Percentiles rank a stretch among this genome's conserved stretches.
Evolutionary conservation across 1,140 invertebrate genomes (phyloP).

Genomic region (Drosophila navojoa): DNA sequence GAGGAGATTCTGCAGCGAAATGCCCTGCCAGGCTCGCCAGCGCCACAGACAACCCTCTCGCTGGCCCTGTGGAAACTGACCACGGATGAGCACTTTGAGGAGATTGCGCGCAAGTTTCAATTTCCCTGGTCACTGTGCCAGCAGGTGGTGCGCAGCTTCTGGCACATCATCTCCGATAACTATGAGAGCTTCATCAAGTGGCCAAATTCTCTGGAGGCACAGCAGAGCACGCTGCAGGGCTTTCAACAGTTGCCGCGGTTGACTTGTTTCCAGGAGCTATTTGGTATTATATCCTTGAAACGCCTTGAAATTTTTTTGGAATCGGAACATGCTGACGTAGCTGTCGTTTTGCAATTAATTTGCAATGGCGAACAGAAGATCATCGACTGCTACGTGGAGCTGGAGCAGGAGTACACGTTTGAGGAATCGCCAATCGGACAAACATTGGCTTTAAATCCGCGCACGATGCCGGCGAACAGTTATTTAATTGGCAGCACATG

Average conservation of each 20-base stretch:
- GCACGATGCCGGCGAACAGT: conserved; percentile 68
- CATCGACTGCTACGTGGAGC: conserved; percentile 78
- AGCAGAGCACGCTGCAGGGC: conserved; percentile 55
- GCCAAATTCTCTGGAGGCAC: conserved; percentile 72
- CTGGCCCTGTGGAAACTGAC: conserved; percentile 75
- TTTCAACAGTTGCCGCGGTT: conserved; percentile 54
- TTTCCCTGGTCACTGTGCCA: conserved; percentile 69
- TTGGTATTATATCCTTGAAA: conserved; percentile 70
- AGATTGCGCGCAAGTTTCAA: conserved; percentile 73
- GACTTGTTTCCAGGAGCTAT: conserved; percentile 62
- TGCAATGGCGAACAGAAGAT: conserved; percentile 75
- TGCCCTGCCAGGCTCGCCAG: conserved; percentile 40
- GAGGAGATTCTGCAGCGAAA: conserved; percentile 39
- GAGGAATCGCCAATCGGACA: conserved; percentile 78
- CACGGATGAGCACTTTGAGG: conserved; percentile 82
- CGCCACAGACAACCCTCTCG: conserved; percentile 68
- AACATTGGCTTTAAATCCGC: conserved; percentile 64
- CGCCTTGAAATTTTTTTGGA: conserved; percentile 76
- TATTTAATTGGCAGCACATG: conserved; percentile 71
- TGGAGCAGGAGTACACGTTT: conserved; percentile 71
- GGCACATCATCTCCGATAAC: conserved; percentile 76
- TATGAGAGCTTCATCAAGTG: conserved; percentile 79
- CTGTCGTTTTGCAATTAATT: conserved; percentile 73
- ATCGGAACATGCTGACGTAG: conserved; percentile 72
- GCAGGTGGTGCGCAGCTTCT: conserved; percentile 72